Conservation (phyloP, 2,888 invertebrate genomes). For the Lacanobia oleracea region DNA sequence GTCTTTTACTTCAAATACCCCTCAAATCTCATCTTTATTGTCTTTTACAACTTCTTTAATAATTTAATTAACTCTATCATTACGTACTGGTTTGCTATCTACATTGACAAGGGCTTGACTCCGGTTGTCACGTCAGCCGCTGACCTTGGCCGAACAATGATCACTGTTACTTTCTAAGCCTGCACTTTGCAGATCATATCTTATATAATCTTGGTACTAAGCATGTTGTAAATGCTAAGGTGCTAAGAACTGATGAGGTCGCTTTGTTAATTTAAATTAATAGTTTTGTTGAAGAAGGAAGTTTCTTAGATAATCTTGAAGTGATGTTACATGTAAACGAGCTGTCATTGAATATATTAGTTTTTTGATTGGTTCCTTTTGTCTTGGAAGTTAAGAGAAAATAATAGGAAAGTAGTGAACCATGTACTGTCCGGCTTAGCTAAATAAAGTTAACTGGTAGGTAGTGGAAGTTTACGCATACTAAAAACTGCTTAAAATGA, state of each 20-base stretch:
- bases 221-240: conserved; percentile 35
- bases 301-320: conserved; percentile 12
- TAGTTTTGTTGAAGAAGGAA: conserved; percentile 16
- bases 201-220: conserved; percentile 45
- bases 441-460: not conserved
- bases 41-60: conserved; percentile 1
- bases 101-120: conserved; percentile 60
- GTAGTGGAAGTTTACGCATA: not conserved
- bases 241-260: conserved; percentile 32
- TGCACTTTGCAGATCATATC: conserved; percentile 50
- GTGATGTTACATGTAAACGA: conserved; percentile 23
- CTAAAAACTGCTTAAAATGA: not conserved
- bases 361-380: conserved; percentile 1
- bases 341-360: conserved; percentile 11
- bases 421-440: not conserved
- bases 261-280: conserved; percentile 34
- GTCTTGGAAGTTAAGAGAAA: not conserved
- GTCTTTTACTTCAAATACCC: conserved; percentile 1
- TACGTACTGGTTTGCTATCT: conserved; percentile 37
- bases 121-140: conserved; percentile 67
- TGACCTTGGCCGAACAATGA: conserved; percentile 67
- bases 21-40: not conserved
- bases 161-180: conserved; percentile 69
- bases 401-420: not conserved
- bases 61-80: conserved; percentile 36